Conservation (phyloP, 2,888 invertebrate species). For the Matsumyia berberina region DNA sequence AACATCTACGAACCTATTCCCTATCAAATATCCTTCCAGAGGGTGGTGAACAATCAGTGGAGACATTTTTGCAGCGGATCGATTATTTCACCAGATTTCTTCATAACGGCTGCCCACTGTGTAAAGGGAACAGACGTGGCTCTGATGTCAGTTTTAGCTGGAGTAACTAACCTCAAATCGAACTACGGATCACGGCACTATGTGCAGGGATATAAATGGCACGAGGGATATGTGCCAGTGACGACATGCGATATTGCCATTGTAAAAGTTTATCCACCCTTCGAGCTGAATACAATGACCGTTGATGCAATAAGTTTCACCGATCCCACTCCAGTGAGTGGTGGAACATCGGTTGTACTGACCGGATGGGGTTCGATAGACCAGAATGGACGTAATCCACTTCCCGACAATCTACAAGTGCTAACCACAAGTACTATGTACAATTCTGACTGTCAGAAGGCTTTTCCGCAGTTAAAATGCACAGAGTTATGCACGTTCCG, state of each 20-base stretch:
- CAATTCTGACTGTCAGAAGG: slow-evolving; percentile 80
- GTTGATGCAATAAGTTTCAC: slow-evolving; percentile 84
- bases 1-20: slow-evolving; percentile 68
- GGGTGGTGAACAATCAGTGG: slow-evolving; percentile 77
- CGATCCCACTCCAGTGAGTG: slow-evolving; percentile 79
- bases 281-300: slow-evolving; percentile 79
- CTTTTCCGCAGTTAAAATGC: slow-evolving; percentile 9
- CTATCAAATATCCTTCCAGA: slow-evolving; percentile 82
- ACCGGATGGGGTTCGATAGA: slow-evolving; percentile 83
- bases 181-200: slow-evolving; percentile 79
- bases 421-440: slow-evolving; percentile 81
- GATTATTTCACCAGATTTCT: slow-evolving; percentile 81
- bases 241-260: slow-evolving; percentile 83
- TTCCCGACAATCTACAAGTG: slow-evolving; percentile 78
- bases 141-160: slow-evolving; percentile 79
- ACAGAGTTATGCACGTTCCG: slow-evolving; percentile 32
- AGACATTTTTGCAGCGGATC: slow-evolving; percentile 83
- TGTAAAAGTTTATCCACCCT: slow-evolving; percentile 80
- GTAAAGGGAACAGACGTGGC: slow-evolving; percentile 81
- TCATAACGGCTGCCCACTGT: slow-evolving; percentile 83
- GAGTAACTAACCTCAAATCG: slow-evolving; percentile 79
- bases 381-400: slow-evolving; percentile 21
- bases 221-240: slow-evolving; percentile 81
- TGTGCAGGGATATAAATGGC: slow-evolving; percentile 80
- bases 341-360: slow-evolving; percentile 79